Evolutionary conservation across 2,888 invertebrate species (phyloP), one percentile per base, ranked within the genome.

Genomic region (Rotaria magnacalcarata): DNA sequence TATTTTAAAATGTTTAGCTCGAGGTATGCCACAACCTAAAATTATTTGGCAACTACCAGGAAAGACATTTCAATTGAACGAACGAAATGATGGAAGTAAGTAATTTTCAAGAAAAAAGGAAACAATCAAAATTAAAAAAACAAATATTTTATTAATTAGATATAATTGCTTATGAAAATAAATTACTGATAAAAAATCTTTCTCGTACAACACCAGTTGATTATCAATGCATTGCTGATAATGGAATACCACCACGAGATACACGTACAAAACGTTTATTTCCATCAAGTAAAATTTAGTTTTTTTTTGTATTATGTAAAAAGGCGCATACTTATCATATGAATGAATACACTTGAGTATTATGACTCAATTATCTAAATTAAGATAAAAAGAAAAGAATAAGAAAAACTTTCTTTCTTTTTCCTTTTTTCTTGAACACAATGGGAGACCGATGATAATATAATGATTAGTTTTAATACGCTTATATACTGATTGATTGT

Each of bases 181-280:
- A 80, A 80, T 80, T 80, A 80, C 24, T 80, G 5, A 80, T 80
- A 10, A 43, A 47, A 80, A 80, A 80, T 47, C 47, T 80, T 80
- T 47, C 80, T 24, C 80, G 80, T 80, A 47, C 47, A 80, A 47
- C 80, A n/a, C 80, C 80, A 0, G n/a, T 24, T 80, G 80, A 80
- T 47, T 80, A 47, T 80, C 47, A 80, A 80, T 80, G 80, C 19
- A 43, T 80, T n/a, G 80, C 80, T n/a, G 80, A 80, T 80, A 80
- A 80, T 80, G 43, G 47, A 47, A 80, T 80, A n/a, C 80, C 80
- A 47, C 80, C 80, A 24, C 43, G 80, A 24, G 80, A 80, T 80
- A 80, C 80, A 80, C 43, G 47, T n/a, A 80, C 80, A 11, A 47
- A 47, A 47, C 43, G 47, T n/a, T 80, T 80, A 80, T 34, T 80